Evolutionary conservation across 2,113 vertebrate genomes (phyloP).

Genomic region (Chloroceryle aenea): DNA sequence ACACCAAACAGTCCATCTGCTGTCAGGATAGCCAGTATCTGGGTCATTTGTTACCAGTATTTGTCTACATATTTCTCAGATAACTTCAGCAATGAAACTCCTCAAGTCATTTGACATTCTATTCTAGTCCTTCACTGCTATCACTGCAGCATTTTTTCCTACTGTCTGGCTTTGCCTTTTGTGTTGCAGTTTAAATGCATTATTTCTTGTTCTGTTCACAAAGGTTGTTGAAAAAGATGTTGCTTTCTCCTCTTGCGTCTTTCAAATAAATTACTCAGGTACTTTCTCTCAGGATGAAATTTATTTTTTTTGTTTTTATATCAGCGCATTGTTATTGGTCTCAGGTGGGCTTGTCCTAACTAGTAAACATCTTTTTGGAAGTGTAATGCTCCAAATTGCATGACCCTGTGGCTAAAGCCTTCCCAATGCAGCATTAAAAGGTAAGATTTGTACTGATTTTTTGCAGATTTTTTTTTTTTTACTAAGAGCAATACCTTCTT

Average conservation of each 20-base stretch:
- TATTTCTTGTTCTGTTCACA: not conserved
- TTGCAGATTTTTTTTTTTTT: not conserved
- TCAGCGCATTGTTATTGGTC: not conserved
- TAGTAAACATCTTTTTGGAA: not conserved
- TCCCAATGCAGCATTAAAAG: not conserved
- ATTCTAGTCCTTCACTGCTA: not conserved
- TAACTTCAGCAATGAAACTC: not conserved
- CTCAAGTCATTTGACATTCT: not conserved
- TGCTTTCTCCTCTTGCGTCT: not conserved
- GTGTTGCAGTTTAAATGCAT: not conserved
- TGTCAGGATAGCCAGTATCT: not conserved
- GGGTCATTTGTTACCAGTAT: not conserved
- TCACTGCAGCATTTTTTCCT: not conserved
- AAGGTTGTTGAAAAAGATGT: not conserved
- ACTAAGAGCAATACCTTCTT: not conserved
- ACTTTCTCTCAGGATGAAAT: not conserved
- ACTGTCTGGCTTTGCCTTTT: not conserved
- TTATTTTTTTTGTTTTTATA: too few species aligned
- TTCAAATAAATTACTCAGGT: not conserved
- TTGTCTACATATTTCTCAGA: not conserved
- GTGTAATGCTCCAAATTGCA: not conserved
- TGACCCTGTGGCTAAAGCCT: accelerated
- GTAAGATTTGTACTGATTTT: not conserved
- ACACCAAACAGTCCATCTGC: not conserved
- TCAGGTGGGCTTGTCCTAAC: not conserved